Evolutionary conservation across 2,113 vertebrate genomes (phyloP), one percentile per base, ranked within the genome.

Genomic region (Catharus bicknelli): DNA sequence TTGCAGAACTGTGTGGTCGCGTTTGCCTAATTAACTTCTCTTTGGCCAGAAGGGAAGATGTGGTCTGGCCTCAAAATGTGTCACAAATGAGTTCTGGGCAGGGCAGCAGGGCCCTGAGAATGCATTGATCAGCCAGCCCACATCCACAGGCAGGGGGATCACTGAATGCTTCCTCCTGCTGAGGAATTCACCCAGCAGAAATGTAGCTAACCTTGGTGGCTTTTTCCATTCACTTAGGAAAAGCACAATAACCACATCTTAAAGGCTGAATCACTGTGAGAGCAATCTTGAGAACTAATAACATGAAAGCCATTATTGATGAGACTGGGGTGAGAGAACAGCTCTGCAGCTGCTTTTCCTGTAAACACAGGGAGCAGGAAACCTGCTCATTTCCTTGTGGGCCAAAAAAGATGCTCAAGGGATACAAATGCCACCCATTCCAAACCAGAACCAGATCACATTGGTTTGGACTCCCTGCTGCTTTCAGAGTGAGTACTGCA

Each of bases 201-300:
- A 82, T 79, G 62, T 0, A 79, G 54, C 78, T 58, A 80, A 90
- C 40, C 69, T 63, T 45, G 59, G 54, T 59, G 59, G 1, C 9
- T 80, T 80, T 80, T 77, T 13, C 68, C 34, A 53, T 72, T 61
- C 23, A 22, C 61, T 88, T 78, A 48, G 23, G 64, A 53, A 90
- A 92, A 81, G 61, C 68, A 48, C 76, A 68, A 75, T 53, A 93
- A 81, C 86, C 80, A 84, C 83, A 93, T 82, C 83, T 82, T 88
- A 90, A 78, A 75, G 80, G 76, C 57, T 45, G 80, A 84, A 77
- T 34, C 40, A 25, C 29, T 75, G 36, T 0, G 0, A 92, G 73
- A 78, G 66, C 64, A 86, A 68, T 92, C 80, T 38, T 14, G 62
- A 84, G 59, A 85, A 43, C 53, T 57, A 86, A 57, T 83, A 62